Base-by-base conservation (phyloP, 92 coral and sea anemone genomes). In the Anthopleura xanthogrammica region DNA sequence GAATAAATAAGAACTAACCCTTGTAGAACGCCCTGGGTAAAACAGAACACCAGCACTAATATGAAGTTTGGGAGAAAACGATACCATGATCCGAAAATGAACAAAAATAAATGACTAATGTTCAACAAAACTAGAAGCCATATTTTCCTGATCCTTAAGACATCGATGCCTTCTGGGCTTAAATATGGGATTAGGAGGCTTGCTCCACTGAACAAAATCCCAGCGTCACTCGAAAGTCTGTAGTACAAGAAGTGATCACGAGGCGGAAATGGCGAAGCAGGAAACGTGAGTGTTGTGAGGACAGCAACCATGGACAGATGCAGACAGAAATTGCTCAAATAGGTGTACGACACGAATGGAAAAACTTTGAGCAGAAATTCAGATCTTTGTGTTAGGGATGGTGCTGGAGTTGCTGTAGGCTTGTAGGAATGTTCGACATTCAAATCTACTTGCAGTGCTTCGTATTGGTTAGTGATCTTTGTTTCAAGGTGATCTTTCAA, bases 11-110 rank as follows among this genome's bases (percentile, higher is more conserved):
- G 14, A 60, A 12, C 14, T 13, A 60, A 79, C 5, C 72, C 71
- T 8, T 29, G 20, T n/a, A 41, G n/a, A 17, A 39, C 41, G 7
- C 82, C 82, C 17, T 57, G 73, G n/a, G 82, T 79, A 17, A 52
- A 56, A 60, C 82, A 29, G 7, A 79, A 60, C 9, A 39, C 50
- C 73, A 79, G 36, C 23, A 79, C 60, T 1, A 60, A 4, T 24
- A 56, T 16, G 41, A 79, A 54, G 55, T 46, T 58, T 6, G 82
- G 48, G 10, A 79, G 24, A 16, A 79, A 79, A 60, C 52, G 82
- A 60, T 60, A 60, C 82, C 82, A 79, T 39, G 82, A 77, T 77
- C 68, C 80, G 19, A 50, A 50, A 55, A 77, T 7, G 22, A 77
- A 77, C 10, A 54, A n/a, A 17, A 79, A 29, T 12, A 79, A n/a